Evolutionary conservation across 2,888 invertebrate genomes (phyloP).

Genomic region (Agonopterix arenella): DNA sequence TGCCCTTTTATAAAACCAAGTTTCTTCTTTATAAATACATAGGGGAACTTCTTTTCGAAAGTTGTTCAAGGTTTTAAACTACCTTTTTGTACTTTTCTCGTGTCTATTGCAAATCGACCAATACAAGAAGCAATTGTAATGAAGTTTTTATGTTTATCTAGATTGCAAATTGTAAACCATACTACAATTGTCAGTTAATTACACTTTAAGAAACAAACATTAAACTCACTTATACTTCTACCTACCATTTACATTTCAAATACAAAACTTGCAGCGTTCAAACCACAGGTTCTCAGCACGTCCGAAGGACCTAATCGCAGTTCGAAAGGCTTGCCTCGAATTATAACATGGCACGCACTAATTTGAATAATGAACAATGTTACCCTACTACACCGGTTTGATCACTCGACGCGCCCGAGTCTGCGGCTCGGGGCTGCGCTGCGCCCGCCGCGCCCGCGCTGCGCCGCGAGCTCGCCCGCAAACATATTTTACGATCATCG

Average conservation of each 20-base stretch:
- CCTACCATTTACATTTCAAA: neutral
- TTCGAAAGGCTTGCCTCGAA: conserved; percentile 49
- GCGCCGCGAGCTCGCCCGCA: conserved; percentile 18
- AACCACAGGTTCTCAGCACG: conserved; percentile 12
- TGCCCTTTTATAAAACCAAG: too few relatives aligned
- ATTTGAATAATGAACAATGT: conserved; percentile 73
- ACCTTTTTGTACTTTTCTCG: too few relatives aligned
- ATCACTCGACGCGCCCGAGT: conserved; percentile 41
- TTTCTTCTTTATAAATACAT: too few relatives aligned
- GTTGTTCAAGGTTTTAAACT: too few relatives aligned
- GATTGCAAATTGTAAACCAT: too few relatives aligned
- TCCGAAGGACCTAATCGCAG: conserved; percentile 34
- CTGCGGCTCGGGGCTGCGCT: conserved; percentile 5
- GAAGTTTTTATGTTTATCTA: too few relatives aligned
- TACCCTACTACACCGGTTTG: conserved; percentile 61
- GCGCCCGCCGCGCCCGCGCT: conserved; percentile 19
- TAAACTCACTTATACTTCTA: neutral
- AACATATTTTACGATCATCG: conserved; percentile 34
- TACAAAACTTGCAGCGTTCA: neutral
- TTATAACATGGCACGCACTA: conserved; percentile 63
- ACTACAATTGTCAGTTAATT: too few relatives aligned
- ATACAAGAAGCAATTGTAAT: too few relatives aligned
- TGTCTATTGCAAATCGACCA: too few relatives aligned
- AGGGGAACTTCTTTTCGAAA: too few relatives aligned
- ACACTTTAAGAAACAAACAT: too few relatives aligned